phyloP scores from a whole-genome alignment of 2,113 vertebrate genomes.

The Anolis carolinensis region DNA sequence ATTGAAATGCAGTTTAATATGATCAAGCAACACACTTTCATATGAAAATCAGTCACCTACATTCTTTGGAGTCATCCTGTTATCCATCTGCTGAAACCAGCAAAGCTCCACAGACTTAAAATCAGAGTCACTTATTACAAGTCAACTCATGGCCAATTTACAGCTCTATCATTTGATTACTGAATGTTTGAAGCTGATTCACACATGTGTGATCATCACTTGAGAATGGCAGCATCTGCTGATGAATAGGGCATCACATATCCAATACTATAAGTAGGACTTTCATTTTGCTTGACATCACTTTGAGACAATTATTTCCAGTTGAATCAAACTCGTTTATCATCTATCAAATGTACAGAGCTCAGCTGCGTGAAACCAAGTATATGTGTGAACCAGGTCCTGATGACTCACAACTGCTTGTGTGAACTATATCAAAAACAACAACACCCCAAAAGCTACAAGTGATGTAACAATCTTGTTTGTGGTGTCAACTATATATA shows the following conservation, averaged over 20 bases:
- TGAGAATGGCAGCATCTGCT: not conserved
- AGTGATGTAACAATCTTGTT: not conserved
- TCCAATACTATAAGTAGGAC: not conserved
- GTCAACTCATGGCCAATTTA: not conserved
- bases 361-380: not conserved
- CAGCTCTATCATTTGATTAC: not conserved
- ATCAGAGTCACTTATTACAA: not conserved
- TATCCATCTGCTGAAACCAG: not conserved
- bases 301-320: not conserved
- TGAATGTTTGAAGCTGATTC: not conserved
- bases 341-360: not conserved
- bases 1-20: slow-evolving; percentile 26
- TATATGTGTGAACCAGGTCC: not conserved
- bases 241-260: not conserved
- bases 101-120: not conserved
- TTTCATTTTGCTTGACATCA: not conserved
- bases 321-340: not conserved
- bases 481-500: not conserved
- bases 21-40: not conserved
- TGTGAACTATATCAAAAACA: not conserved
- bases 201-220: not conserved
- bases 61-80: not conserved
- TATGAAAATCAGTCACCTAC: not conserved
- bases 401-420: not conserved
- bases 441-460: not conserved